Evolutionary conservation across 2,888 invertebrate genomes (phyloP), one percentile per base, ranked within the genome.

Genomic region (Lasioglossum malachurum): DNA sequence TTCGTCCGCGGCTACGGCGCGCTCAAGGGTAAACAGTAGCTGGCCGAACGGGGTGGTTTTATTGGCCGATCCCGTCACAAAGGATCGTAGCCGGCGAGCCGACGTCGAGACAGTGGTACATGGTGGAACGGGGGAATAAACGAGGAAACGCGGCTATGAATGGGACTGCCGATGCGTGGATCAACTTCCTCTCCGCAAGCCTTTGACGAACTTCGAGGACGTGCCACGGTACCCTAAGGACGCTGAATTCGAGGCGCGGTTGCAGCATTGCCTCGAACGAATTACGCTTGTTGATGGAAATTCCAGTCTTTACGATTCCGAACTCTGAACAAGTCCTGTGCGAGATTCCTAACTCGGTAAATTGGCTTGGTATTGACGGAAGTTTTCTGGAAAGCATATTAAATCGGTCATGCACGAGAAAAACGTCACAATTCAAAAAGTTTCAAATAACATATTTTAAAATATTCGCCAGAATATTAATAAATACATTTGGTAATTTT

Each of bases 11-110:
- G 77, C 71, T 23, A 4, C 49, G 69, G 19, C 64, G 31, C 80
- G 77, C 72, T 85, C 87, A 81, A 82, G 87, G 82, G 81, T 85
- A 84, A 88, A 84, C 87, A 75, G 75, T 81, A 83, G 88, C 87
- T 27, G 80, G 41, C 73, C 64, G 53, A 80, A 78, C 75, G 82
- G 83, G 87, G 84, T 82, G 83, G 88, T 87, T 89, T 86, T 90
- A 89, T 90, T 85, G 77, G 79, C 64, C 46, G 78, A 60, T 82
- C 79, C 80, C 74, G 72, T 79, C 78, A 71, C 79, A 64, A 60
- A 60, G 53, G 46, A 64, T 75, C 75, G 64, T 67, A 35, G 75
- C 41, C 74, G 75, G 74, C 80, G 82, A 41, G 83, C 71, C 74
- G 35, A 60, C 79, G 41, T 67, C 60, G 38, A 19, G 60, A 69